Conservation (phyloP, 2,797 vertebrate genomes). For the Gobio occitaniae region DNA sequence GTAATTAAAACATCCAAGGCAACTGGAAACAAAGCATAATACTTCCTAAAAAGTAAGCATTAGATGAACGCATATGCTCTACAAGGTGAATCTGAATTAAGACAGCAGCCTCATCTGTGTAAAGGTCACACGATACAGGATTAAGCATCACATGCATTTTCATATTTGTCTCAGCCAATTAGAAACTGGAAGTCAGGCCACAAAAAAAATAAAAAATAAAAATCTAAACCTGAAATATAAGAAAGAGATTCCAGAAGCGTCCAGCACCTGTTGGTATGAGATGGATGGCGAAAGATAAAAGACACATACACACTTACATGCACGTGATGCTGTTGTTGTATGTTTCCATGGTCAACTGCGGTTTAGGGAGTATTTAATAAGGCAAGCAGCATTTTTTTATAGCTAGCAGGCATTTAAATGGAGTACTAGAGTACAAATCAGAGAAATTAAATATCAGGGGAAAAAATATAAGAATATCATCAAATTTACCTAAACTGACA, state of each 20-base stretch:
- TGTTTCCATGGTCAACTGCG: background rate
- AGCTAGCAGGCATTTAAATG: background rate
- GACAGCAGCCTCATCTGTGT: background rate
- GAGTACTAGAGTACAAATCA: background rate
- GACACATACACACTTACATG: conserved; percentile 16
- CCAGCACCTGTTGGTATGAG: conserved; percentile 18
- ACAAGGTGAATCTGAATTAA: background rate
- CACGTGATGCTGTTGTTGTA: background rate
- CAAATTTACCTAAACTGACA: background rate
- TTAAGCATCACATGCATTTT: background rate
- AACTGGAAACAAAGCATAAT: background rate
- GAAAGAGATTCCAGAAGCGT: background rate
- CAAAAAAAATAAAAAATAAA: background rate
- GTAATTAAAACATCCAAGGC: background rate
- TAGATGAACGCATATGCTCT: background rate
- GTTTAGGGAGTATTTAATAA: background rate
- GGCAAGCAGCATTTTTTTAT: background rate
- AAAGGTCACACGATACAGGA: conserved; percentile 14
- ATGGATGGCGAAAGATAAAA: conserved; percentile 17
- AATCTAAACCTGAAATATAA: conserved; percentile 14
- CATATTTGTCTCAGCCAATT: background rate
- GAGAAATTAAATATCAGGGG: background rate
- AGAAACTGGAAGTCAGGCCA: background rate
- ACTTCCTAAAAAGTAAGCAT: background rate
- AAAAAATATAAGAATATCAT: background rate